Base-by-base conservation (phyloP, 1,140 invertebrate genomes). In the Pteromalus puparum region DNA sequence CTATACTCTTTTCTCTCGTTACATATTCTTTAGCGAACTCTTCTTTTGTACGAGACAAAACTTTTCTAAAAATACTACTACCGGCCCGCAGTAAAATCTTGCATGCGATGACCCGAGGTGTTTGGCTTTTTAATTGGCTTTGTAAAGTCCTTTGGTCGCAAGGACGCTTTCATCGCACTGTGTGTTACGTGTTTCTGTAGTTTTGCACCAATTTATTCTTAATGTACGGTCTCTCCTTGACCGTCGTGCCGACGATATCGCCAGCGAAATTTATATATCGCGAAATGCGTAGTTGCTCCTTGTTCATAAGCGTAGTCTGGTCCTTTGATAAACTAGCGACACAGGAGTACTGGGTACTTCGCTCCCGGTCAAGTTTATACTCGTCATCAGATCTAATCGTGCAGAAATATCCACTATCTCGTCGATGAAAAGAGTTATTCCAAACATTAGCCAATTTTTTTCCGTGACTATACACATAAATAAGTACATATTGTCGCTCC, bases 371-470 rank as follows among this genome's bases (percentile, higher is more conserved):
- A 97, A 93, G 90, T 96, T n/a, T n/a, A n/a, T 97, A 87, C 95
- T 96, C 15, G 97, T 98, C 94, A 98, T 95, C 90, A 96, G 94
- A 90, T 97, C 97, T 92, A 99, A 94, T 91, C 98, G 97, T 83
- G 96, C 95, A 0, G 97, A 97, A 76, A 98, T 94, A 90, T 98
- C 96, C 46, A 95, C 94, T 89, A 99, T 95, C 92, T 96, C 93
- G 86, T 95, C 94, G 79, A 94, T 90, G 87, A n/a, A n/a, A n/a
- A n/a, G n/a, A n/a, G n/a, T n/a, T n/a, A n/a, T n/a, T n/a, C n/a
- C n/a, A n/a, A n/a, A n/a, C n/a, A n/a, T n/a, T n/a, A n/a, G n/a
- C n/a, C n/a, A n/a, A n/a, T n/a, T n/a, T n/a, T n/a, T n/a, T n/a
- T n/a, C n/a, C n/a, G n/a, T n/a, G n/a, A n/a, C n/a, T n/a, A n/a